Evolutionary conservation across 2,113 vertebrate genomes (phyloP).

Genomic region (Elephas maximus): DNA sequence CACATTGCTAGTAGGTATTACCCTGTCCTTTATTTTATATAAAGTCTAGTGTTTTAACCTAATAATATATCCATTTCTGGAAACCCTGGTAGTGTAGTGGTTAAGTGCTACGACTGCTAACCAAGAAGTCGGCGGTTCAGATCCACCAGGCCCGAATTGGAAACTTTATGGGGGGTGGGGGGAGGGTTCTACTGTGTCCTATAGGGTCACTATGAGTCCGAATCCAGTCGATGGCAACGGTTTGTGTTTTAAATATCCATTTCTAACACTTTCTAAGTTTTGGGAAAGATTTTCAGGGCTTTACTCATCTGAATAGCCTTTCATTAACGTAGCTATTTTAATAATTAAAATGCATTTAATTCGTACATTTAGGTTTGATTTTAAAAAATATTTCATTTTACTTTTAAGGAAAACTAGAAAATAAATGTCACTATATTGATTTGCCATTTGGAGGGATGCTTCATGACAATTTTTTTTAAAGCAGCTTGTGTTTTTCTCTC

Average conservation of each 20-base stretch:
- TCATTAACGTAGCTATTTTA: neutral
- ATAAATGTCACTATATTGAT: neutral
- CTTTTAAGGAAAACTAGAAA: constrained; percentile 36
- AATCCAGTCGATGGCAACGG: too few relatives aligned
- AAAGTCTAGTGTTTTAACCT: neutral
- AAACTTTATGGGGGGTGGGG: too few relatives aligned
- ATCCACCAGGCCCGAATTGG: too few relatives aligned
- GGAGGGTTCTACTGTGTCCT: too few relatives aligned
- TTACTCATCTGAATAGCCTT: constrained; percentile 20
- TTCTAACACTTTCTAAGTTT: neutral
- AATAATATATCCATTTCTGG: neutral
- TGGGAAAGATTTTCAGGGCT: neutral
- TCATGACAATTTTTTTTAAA: neutral
- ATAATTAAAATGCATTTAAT: neutral
- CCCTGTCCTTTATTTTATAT: neutral
- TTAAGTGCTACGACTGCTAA: too few relatives aligned
- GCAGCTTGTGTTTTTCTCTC: constrained; percentile 61
- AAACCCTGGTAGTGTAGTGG: too few relatives aligned
- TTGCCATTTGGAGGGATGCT: constrained; percentile 8
- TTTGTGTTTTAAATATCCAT: neutral
- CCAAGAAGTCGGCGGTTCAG: too few relatives aligned
- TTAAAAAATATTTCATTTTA: neutral
- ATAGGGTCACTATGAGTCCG: too few relatives aligned
- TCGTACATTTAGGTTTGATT: neutral
- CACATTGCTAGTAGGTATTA: neutral